Evolutionary conservation across 2,113 vertebrate genomes (phyloP), one percentile per base, ranked within the genome.

Genomic region (Ptychochromis oligacanthus): DNA sequence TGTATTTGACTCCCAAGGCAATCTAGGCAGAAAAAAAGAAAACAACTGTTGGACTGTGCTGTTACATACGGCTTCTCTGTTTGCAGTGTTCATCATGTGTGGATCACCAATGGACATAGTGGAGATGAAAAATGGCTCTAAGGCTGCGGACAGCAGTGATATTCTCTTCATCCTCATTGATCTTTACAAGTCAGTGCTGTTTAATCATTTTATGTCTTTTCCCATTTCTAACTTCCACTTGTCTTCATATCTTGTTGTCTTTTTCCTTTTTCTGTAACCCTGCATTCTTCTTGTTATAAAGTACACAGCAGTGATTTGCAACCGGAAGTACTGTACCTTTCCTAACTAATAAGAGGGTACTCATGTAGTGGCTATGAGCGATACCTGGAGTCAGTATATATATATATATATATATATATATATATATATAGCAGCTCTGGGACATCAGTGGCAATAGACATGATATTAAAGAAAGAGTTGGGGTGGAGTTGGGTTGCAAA

Each of bases 31-130:
- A 43, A 43, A 34, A 26, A 7, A 24, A 49, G 18, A 7, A n/a
- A 3, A 6, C 26, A 28, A 15, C 7, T 28, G 1, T 14, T 20
- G 6, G 12, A 57, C 2, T 34, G 20, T 74, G 2, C 5, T 58
- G 24, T 79, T 55, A 54, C 24, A 24, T 31, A 4, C 4, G 20
- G 14, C 17, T 20, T 64, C 81, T 82, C 70, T 79, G 74, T 86
- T 58, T 88, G 9, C 86, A 99, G 98, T 99, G 92, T 96, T 99
- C 83, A 93, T 99, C 82, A 89, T 96, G 81, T 99, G 98, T 85
- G 97, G 97, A 34, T 95, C 94, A 5, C 96, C 96, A 9, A 56
- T 34, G 7, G 95, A 94, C 0, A 1, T 98, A 2, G 1, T 43
- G 6, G 20, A 24, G 14, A 80, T 96, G 77, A 95, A 95, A 46